Evolutionary conservation across 2,113 vertebrate species (phyloP).

Genomic region (Haemorhous mexicanus): DNA sequence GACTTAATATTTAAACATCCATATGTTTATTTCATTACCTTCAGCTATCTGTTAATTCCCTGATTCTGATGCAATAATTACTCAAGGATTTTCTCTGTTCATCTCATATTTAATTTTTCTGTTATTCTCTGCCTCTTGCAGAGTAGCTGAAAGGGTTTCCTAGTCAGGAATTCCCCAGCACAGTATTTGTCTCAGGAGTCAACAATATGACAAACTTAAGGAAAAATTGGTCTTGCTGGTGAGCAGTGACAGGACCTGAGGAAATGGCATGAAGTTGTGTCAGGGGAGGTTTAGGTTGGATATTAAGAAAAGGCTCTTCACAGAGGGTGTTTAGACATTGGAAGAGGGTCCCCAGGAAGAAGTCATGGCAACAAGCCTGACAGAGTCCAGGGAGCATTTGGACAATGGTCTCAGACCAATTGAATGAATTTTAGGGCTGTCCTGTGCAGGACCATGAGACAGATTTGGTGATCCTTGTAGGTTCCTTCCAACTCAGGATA

Average conservation of each 20-base stretch:
- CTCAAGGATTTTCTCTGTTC: not conserved
- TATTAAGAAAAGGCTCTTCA: not conserved
- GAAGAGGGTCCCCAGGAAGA: not conserved
- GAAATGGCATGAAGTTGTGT: not conserved
- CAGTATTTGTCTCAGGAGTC: not conserved
- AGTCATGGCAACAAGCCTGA: not conserved
- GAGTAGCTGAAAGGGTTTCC: not conserved
- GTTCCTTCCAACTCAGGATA: not conserved
- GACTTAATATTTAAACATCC: not conserved
- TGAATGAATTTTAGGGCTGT: not conserved
- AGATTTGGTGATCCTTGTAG: not conserved
- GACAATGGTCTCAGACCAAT: not conserved
- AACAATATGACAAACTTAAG: not conserved
- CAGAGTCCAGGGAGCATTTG: not conserved
- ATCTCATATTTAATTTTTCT: not conserved
- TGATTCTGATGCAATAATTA: not conserved
- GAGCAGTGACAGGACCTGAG: not conserved
- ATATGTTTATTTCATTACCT: not conserved
- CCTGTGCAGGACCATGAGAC: not conserved
- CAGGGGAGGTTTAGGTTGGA: not conserved
- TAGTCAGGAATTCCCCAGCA: not conserved
- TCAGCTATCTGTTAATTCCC: not conserved
- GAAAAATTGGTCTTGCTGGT: not conserved
- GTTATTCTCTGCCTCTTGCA: not conserved
- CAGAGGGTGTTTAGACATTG: not conserved